phyloP scores from a whole-genome alignment of 2,888 invertebrate species.

The Unio delphinus region DNA sequence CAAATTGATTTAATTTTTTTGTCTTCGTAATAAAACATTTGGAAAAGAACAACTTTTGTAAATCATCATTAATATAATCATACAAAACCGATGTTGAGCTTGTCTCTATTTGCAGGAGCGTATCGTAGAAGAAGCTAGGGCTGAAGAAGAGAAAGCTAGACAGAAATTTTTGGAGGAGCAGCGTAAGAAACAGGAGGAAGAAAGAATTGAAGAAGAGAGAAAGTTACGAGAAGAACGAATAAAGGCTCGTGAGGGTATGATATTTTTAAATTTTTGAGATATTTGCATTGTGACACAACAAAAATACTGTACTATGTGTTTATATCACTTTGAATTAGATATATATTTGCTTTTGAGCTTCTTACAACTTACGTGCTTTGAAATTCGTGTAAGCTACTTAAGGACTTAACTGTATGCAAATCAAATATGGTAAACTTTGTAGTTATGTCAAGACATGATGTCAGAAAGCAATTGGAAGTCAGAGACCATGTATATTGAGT shows the following conservation, averaged over 20 bases:
- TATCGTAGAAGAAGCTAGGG: slow-evolving; percentile 43
- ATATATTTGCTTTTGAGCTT: too few species aligned
- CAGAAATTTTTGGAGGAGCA: slow-evolving; percentile 44
- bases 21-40: not conserved
- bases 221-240: slow-evolving; percentile 41
- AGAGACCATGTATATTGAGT: too few species aligned
- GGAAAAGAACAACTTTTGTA: not conserved
- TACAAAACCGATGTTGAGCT: slow-evolving; percentile 8
- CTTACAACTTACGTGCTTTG: too few species aligned
- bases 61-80: slow-evolving; percentile 5
- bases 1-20: not conserved
- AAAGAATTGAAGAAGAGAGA: slow-evolving; percentile 48
- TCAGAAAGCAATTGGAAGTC: too few species aligned
- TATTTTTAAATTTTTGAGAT: not conserved
- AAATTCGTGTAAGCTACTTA: too few species aligned
- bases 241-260: slow-evolving; percentile 43
- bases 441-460: too few species aligned
- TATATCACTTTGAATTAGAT: too few species aligned
- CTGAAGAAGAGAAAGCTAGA: slow-evolving; percentile 46
- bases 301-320: too few species aligned
- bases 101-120: slow-evolving; percentile 32
- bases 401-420: too few species aligned
- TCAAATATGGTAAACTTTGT: too few species aligned
- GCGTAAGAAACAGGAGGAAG: slow-evolving; percentile 38
- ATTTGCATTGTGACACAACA: not conserved